Percentiles rank a stretch among this genome's conserved stretches.
phyloP scores from a whole-genome alignment of 2,113 vertebrate species.

The Vulpes vulpes region DNA sequence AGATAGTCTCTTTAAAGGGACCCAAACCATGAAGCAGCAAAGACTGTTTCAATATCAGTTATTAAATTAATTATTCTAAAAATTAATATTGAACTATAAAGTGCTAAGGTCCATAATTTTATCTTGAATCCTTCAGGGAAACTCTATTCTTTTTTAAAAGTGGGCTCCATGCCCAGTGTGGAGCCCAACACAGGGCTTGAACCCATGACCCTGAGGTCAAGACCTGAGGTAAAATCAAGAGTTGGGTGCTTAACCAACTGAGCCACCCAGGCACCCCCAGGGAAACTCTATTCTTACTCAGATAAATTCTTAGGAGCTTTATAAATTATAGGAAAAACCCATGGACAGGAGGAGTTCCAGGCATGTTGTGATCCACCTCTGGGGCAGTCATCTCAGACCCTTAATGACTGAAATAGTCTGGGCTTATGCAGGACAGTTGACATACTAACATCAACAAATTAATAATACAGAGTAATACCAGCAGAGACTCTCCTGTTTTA shows the following conservation, averaged over 20 bases:
- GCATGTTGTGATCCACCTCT: neutral
- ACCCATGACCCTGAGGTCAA: neutral
- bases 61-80: neutral
- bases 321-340: neutral
- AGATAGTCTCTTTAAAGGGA: neutral
- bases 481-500: neutral
- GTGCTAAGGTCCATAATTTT: neutral
- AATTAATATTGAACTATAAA: slow-evolving; percentile 14
- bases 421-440: neutral
- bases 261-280: neutral
- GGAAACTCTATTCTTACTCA: neutral
- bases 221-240: neutral
- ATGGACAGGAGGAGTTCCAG: neutral
- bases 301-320: neutral
- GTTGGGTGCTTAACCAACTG: neutral
- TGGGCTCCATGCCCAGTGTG: neutral
- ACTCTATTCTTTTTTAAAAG: neutral
- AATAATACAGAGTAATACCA: neutral
- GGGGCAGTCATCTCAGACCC: neutral
- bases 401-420: neutral
- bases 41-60: neutral
- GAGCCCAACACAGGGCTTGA: neutral
- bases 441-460: neutral
- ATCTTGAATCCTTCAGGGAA: neutral
- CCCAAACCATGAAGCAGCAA: neutral